Base-by-base conservation (phyloP, 2,888 invertebrate species). In the Hesperia comma region DNA sequence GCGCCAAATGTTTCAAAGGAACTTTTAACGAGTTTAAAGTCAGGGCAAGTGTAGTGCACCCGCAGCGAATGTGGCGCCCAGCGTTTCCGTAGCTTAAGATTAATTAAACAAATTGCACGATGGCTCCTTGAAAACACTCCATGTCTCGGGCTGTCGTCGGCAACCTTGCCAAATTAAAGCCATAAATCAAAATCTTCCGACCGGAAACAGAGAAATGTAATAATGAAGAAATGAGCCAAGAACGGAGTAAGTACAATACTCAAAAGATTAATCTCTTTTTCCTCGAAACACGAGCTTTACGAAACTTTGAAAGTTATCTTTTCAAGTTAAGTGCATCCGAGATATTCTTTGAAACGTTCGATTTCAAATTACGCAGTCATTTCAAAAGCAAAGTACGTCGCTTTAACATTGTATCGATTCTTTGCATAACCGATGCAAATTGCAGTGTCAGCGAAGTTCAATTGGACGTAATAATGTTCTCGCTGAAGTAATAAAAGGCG, bases 11-110 rank as follows among this genome's bases (percentile, higher is more conserved):
- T 92, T 78, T 77, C 91, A 85, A 90, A 88, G 90, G 85, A 92
- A 92, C 90, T 92, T 92, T 91, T 92, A 92, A 92, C 92, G 91
- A 92, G 92, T 92, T 92, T 88, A 91, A 91, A 92, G 90, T 91
- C 90, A 86, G 83, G 81, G 87, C 86, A 81, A 91, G 90, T 90
- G 89, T 89, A 91, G 86, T 92, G 90, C 90, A 89, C 86, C 78
- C 77, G 76, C 86, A 75, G 76, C 72, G 72, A 75, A 79, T 74
- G 75, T 74, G 77, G 75, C 73, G 78, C 85, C 82, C 85, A 86
- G 84, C 86, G 83, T 83, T 86, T 85, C 82, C 64, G 81, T 80
- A 81, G 86, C 87, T 86, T 86, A 86, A 91, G 91, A 92, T 92
- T 92, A 92, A 92, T 92, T 92, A 92, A 92, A 92, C 92, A 92